A percentile compares a stretch with the other conserved stretches of the same genome.
Conservation (phyloP, 1,140 invertebrate species). For the Camponotus floridanus region DNA sequence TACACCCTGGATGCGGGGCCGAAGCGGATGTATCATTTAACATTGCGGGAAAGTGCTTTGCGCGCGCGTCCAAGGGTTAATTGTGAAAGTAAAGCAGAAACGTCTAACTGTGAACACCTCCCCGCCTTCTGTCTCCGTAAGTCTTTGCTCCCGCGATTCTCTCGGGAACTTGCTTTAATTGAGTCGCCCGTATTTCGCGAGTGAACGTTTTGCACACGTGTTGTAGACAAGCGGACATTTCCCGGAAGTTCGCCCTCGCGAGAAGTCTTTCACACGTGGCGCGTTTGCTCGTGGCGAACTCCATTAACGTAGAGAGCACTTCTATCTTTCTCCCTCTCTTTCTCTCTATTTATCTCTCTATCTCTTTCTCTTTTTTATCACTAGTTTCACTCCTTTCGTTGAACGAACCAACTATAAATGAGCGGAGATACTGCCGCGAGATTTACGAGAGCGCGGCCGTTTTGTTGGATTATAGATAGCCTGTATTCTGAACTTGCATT, state of each 20-base stretch:
- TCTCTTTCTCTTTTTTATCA: not conserved
- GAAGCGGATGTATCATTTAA: slow-evolving; percentile 38
- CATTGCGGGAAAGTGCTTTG: slow-evolving; percentile 39
- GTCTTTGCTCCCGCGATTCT: slow-evolving; percentile 62
- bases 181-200: slow-evolving; percentile 72
- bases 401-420: slow-evolving; percentile 42
- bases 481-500: slow-evolving; percentile 30
- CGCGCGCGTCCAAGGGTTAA: slow-evolving; percentile 54
- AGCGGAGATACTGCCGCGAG: slow-evolving; percentile 26
- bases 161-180: slow-evolving; percentile 71
- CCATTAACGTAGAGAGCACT: slow-evolving; percentile 45
- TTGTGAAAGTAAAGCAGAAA: slow-evolving; percentile 56
- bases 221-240: slow-evolving; percentile 56
- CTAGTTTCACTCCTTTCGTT: not conserved
- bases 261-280: slow-evolving; percentile 64
- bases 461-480: slow-evolving; percentile 48
- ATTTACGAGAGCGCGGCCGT: slow-evolving; percentile 43
- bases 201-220: slow-evolving; percentile 70
- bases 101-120: slow-evolving; percentile 38
- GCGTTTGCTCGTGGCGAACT: slow-evolving; percentile 38
- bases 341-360: not conserved
- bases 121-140: slow-evolving; percentile 40
- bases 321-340: not conserved
- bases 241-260: slow-evolving; percentile 64
- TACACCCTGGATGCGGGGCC: not conserved